phyloP scores from a whole-genome alignment of 2,797 vertebrate species.

The Clamator glandarius region DNA sequence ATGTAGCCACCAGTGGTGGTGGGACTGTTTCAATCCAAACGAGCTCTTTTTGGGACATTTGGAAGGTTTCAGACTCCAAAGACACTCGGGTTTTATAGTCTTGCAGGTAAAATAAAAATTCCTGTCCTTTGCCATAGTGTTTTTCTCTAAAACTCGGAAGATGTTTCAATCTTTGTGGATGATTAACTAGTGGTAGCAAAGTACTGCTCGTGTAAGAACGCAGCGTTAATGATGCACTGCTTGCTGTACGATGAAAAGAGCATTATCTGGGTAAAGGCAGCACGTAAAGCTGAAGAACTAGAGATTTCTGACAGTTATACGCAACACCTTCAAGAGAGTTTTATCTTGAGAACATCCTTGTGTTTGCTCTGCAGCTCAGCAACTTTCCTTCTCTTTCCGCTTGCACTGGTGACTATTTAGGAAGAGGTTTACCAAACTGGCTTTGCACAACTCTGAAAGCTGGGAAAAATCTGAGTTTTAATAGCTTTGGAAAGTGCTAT shows the following conservation, averaged over 20 bases:
- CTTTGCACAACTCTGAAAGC: background rate
- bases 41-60: background rate
- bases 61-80: background rate
- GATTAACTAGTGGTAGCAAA: slow-evolving; percentile 1
- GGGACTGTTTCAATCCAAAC: background rate
- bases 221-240: background rate
- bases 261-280: background rate
- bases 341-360: background rate
- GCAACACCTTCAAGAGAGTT: background rate
- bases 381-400: background rate
- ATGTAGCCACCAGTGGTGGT: background rate
- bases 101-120: slow-evolving; percentile 44
- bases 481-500: background rate
- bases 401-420: background rate
- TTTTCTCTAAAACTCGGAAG: background rate
- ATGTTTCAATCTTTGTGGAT: background rate
- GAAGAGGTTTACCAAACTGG: background rate
- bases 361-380: background rate
- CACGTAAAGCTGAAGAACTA: background rate
- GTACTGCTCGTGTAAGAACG: background rate
- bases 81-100: background rate
- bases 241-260: background rate
- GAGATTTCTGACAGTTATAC: background rate
- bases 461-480: background rate
- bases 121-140: background rate